A percentile compares a stretch with the other conserved stretches of the same genome.
Evolutionary conservation across 2,888 invertebrate species (phyloP).

Genomic region (Tholera decimalis): DNA sequence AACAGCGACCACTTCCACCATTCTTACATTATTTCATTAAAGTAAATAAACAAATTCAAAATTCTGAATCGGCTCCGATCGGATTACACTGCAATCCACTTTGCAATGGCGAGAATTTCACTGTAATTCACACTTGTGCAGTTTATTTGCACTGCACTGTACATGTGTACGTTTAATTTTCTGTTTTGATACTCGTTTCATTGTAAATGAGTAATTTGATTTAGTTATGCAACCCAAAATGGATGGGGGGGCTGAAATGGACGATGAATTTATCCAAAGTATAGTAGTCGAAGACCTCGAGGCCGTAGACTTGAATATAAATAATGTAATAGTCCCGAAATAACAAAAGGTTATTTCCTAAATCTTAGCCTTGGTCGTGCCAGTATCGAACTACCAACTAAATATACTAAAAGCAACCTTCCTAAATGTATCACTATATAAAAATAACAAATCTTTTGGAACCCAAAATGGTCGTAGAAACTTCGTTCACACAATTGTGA

Average conservation of each 20-base stretch:
- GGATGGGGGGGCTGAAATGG: constrained; percentile 15
- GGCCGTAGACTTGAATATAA: constrained; percentile 31
- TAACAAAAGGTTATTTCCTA: constrained; percentile 14
- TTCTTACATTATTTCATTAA: constrained; percentile 63
- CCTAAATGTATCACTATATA: constrained; percentile 7
- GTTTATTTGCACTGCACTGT: constrained; percentile 62
- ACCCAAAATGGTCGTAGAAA: constrained; percentile 17
- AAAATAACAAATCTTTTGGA: constrained; percentile 31
- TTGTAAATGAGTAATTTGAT: constrained; percentile 58
- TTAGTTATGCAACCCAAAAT: constrained; percentile 33
- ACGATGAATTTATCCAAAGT: constrained; percentile 28
- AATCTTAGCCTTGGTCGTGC: constrained; percentile 27
- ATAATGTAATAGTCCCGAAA: constrained; percentile 43
- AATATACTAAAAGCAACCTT: constrained; percentile 17
- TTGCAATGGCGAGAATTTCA: constrained; percentile 59
- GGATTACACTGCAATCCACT: constrained; percentile 70
- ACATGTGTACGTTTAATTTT: constrained; percentile 48
- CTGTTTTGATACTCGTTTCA: constrained; percentile 54
- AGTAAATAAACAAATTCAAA: constrained; percentile 57
- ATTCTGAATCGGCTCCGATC: constrained; percentile 59
- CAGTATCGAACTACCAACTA: not conserved
- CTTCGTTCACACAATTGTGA: constrained; percentile 21
- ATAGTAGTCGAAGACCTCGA: constrained; percentile 17
- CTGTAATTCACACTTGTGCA: constrained; percentile 63
- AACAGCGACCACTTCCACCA: constrained; percentile 33